phyloP scores from a whole-genome alignment of 2,888 invertebrate species.

The Limnephilus marmoratus region DNA sequence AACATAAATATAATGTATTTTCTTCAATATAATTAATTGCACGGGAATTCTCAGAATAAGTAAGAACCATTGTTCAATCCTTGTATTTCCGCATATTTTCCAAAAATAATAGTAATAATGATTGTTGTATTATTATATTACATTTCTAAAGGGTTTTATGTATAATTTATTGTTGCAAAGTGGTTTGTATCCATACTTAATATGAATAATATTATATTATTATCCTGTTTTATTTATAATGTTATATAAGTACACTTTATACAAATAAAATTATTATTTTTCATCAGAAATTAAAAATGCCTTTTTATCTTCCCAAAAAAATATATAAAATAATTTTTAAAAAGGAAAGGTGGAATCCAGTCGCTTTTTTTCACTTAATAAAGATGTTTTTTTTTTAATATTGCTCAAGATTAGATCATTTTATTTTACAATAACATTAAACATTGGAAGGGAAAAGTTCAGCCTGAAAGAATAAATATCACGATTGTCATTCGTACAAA shows the following conservation, averaged over 20 bases:
- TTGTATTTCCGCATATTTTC: conserved; percentile 10
- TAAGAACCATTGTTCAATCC: neutral
- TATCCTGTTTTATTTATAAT: conserved; percentile 53
- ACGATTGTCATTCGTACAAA: no score
- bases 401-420: no score
- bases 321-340: neutral
- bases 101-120: conserved; percentile 1
- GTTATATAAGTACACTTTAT: conserved; percentile 59
- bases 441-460: neutral
- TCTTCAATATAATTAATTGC: neutral
- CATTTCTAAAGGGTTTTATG: neutral
- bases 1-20: neutral
- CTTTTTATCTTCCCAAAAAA: neutral
- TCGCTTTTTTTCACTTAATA: neutral
- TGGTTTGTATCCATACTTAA: conserved; percentile 56
- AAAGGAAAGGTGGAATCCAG: neutral
- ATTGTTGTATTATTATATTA: conserved; percentile 1
- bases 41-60: neutral
- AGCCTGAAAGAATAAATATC: neutral
- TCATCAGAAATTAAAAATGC: conserved; percentile 27
- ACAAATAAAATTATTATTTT: conserved; percentile 56
- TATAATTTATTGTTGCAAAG: conserved; percentile 31
- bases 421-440: no score
- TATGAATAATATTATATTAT: conserved; percentile 33
- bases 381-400: neutral